Percentiles rank a stretch among this genome's conserved stretches.
phyloP scores from a whole-genome alignment of 2,888 invertebrate species.

The Nasonia oneida region DNA sequence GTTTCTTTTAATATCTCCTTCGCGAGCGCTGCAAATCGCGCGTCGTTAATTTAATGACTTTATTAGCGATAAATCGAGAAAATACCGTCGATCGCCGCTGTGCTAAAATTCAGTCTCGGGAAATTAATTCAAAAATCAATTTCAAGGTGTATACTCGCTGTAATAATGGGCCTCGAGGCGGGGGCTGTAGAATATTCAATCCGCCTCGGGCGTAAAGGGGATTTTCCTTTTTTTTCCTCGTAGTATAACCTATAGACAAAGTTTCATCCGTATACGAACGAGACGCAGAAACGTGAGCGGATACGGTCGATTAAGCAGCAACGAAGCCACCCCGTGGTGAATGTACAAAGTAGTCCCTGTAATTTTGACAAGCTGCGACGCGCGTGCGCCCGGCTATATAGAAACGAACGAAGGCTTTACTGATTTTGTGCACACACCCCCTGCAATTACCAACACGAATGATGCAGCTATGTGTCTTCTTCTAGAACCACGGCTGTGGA shows the following conservation, averaged over 20 bases:
- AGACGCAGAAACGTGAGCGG: neutral
- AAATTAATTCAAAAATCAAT: neutral
- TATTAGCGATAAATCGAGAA: constrained; percentile 19
- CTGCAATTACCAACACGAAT: constrained; percentile 1
- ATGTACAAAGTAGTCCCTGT: constrained; percentile 12
- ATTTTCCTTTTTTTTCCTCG: neutral
- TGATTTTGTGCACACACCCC: neutral
- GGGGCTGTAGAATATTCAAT: too few relatives aligned
- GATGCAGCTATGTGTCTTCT: neutral
- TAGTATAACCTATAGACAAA: neutral
- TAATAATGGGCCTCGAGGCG: too few relatives aligned
- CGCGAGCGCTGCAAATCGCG: neutral
- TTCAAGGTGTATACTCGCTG: neutral
- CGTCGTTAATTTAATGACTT: constrained; percentile 17
- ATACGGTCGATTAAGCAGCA: constrained; percentile 21
- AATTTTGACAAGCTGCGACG: constrained; percentile 32
- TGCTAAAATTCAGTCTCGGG: neutral
- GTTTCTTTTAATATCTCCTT: neutral
- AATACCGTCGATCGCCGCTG: neutral
- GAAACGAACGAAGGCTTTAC: neutral
- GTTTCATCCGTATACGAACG: neutral
- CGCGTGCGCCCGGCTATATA: neutral
- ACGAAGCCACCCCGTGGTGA: neutral
- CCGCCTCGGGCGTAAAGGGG: neutral
- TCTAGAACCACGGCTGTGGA: neutral